Evolutionary conservation across 2,888 invertebrate genomes (phyloP), one percentile per base, ranked within the genome.

Genomic region (Petrolisthes manimaculis): DNA sequence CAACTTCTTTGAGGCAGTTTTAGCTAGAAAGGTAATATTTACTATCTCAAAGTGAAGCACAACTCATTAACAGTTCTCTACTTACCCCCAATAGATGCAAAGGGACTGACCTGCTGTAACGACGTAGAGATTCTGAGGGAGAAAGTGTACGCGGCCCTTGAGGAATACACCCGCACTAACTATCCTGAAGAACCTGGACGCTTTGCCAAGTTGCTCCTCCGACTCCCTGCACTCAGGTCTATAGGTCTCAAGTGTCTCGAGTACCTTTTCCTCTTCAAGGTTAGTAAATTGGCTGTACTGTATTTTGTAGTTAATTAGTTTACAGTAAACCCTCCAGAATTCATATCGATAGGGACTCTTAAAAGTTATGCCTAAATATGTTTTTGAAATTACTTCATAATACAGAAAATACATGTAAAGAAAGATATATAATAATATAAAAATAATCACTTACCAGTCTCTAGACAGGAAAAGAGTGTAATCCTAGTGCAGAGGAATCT

Each of bases 181-280:
- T 97, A 97, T 94, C 96, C 97, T 55, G 95, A 96, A 54, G 99
- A 99, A 92, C 96, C 97, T 74, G 98, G 98, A 5, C 95, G 99
- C 81, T 99, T 99, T 93, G 99, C 99, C 69, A 97, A 99, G 93
- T 94, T 99, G 14, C 94, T 99, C 87, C 94, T 98, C 88, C 96
- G 98, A 91, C 94, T 98, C 92, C 98, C 98, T 6, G 97, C 97
- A 53, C 94, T 98, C 80, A 95, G 98, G 89, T 97, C 97, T 91
- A 97, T 98, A 92, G 97, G 97, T 88, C 95, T 99, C 83, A 98
- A 98, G 94, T 97, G 98, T 94, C 95, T 97, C 92, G 98, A 99
- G 93, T 97, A 98, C 93, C 95, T 98, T 91, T 98, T 97, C 94
- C 97, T 97, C 95, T 97, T 97, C 94, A 96, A 97, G 93, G 95